Evolutionary conservation across 2,797 vertebrate genomes (phyloP), one percentile per base, ranked within the genome.

Genomic region (Oryzias dopingdopingensis): DNA sequence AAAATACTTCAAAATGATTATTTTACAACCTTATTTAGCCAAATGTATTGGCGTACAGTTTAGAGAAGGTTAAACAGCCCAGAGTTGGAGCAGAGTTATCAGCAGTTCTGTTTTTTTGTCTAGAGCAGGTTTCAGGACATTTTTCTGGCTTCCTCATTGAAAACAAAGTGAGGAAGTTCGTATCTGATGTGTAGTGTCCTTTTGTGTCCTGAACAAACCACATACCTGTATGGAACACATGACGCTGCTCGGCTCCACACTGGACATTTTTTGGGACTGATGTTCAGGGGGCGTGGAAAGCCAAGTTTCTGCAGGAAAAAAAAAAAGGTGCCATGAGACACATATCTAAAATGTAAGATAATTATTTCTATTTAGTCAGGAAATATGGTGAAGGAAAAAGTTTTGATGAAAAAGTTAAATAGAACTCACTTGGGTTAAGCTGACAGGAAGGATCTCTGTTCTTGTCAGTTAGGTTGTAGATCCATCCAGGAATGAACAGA

Each of bases 161-260:
- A 12, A 37, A 32, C 6, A 26, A 55, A 76, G 52, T 18, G 52
- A 60, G 14, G 32, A 67, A 48, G 37, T 22, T 40, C 18, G 46
- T 56, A 22, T 12, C 5, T 14, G 2, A 1, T 8, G 13, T 15
- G 16, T 5, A 5, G 0, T 44, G 14, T 57, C 15, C 12, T 8
- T 7, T 0, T 15, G n/a, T 14, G 4, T 14, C 4, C 22, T 18
- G 10, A n/a, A 44, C 1, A 32, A 47, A 57, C 5, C 42, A 62
- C 44, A 29, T 61, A 92, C 92, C 88, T 93, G 91, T 79, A 93
- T 92, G 44, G 90, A 88, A 69, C 92, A 93, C 87, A 92, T 86
- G 1, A 88, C 17, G 2, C 44, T 76, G 52, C 62, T 74, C 4
- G 62, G 80, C 49, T 63, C 79, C 17, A 1, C 76, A 4, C 78